A percentile compares a stretch with the other conserved stretches of the same genome.
phyloP scores from a whole-genome alignment of 2,888 invertebrate species.

The Cremastobaeus sp. region DNA sequence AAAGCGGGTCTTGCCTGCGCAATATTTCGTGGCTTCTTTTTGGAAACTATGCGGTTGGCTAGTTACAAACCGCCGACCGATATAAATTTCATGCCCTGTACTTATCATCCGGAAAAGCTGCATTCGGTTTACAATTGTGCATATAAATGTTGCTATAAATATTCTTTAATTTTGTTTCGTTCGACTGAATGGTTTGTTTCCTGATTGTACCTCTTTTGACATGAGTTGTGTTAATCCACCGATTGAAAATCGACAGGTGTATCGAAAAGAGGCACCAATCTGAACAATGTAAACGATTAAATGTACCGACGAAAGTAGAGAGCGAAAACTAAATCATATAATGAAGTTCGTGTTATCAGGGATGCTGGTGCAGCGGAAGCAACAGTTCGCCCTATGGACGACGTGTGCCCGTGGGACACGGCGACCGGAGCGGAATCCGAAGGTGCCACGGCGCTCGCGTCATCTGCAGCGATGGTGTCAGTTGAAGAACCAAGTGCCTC shows the following conservation, averaged over 20 bases:
- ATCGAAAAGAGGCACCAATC: not conserved
- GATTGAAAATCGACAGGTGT: not conserved
- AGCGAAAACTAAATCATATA: constrained; percentile 73
- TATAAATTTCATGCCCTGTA: too few relatives aligned
- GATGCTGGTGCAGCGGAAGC: constrained; percentile 74
- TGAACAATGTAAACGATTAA: constrained; percentile 6
- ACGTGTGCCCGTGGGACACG: constrained; percentile 82
- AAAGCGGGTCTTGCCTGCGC: not conserved
- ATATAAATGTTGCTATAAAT: not conserved
- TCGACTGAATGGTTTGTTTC: too few relatives aligned
- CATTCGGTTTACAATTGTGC: not conserved
- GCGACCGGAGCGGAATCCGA: constrained; percentile 70
- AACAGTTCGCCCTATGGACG: constrained; percentile 78
- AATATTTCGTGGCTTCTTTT: too few relatives aligned
- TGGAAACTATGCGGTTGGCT: too few relatives aligned
- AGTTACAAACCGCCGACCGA: too few relatives aligned
- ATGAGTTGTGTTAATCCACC: not conserved
- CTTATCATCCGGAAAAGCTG: too few relatives aligned
- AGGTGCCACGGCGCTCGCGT: constrained; percentile 64
- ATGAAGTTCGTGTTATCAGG: constrained; percentile 76
- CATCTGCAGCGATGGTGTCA: constrained; percentile 65
- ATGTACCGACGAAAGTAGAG: constrained; percentile 37
- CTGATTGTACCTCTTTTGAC: not conserved
- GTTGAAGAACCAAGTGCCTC: constrained; percentile 65
- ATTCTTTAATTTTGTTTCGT: too few relatives aligned